Conservation (phyloP, 2,888 invertebrate species). For the Hemaris fuciformis region DNA sequence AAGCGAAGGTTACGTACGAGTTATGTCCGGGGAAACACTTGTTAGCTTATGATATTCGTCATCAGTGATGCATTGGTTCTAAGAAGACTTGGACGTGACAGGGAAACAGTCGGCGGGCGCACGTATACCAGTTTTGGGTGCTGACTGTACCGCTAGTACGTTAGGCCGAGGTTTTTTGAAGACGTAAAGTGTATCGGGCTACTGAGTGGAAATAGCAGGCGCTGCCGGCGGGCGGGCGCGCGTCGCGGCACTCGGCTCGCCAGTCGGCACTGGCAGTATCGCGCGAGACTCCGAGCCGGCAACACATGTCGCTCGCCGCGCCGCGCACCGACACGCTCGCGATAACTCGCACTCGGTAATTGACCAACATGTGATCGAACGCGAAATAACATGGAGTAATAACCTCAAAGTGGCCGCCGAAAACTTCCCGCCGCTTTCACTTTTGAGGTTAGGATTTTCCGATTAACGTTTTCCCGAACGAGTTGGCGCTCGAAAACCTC, state of each 20-base stretch:
- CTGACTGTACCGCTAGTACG: conserved; percentile 40
- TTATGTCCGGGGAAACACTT: conserved; percentile 18
- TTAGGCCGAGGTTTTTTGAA: conserved; percentile 54
- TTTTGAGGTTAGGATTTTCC: conserved; percentile 60
- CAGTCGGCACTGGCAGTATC: conserved; percentile 60
- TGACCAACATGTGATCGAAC: conserved; percentile 53
- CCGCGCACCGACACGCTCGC: conserved; percentile 56
- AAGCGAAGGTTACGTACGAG: not conserved
- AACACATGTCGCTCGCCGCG: conserved; percentile 53
- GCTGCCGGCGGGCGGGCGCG: conserved; percentile 17
- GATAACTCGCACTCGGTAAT: conserved; percentile 61
- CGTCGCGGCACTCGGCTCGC: conserved; percentile 12
- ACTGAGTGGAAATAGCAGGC: conserved; percentile 51
- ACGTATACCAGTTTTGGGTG: conserved; percentile 43
- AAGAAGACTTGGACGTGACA: conserved; percentile 23
- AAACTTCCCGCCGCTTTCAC: conserved; percentile 42
- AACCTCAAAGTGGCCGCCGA: conserved; percentile 31
- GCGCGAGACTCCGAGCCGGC: conserved; percentile 59
- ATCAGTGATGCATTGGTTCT: conserved; percentile 37
- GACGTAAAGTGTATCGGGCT: conserved; percentile 52
- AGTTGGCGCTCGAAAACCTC: conserved; percentile 47
- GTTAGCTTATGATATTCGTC: conserved; percentile 21
- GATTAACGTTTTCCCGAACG: conserved; percentile 53
- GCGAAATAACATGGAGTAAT: conserved; percentile 58
- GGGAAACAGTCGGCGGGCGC: conserved; percentile 24